These are phyloP conservation scores for Antedon mediterranea DNA, from an alignment of 53 echinoderm and acorn worm species.

Conservation along the genomic window DNA sequence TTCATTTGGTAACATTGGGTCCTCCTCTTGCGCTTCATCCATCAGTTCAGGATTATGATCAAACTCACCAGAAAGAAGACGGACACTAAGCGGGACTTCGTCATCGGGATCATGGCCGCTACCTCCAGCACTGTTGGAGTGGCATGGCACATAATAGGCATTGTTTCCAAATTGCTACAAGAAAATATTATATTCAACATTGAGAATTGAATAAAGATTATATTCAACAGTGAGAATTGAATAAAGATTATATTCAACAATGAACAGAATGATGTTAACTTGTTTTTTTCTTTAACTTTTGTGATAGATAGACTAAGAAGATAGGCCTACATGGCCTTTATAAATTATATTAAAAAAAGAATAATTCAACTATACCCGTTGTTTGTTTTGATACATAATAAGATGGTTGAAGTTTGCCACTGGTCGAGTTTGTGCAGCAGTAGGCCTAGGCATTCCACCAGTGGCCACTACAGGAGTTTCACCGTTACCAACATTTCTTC, in stretches of 20 bases:
- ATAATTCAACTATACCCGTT: no score
- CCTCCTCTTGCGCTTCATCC: neutral
- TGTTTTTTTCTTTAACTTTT: no score
- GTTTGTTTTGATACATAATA: neutral
- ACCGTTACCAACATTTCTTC: neutral
- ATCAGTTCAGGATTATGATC: neutral
- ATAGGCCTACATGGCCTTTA: no score
- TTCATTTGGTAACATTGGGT: neutral
- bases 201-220: neutral
- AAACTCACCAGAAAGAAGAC: neutral
- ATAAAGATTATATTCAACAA: neutral
- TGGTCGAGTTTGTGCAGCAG: neutral
- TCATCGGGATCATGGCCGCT: neutral
- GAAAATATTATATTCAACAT: neutral
- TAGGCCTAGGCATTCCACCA: neutral
- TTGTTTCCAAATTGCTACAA: neutral
- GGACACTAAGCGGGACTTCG: neutral
- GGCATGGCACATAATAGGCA: neutral
- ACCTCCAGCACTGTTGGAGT: neutral
- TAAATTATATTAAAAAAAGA: no score
- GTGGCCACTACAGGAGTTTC: neutral
- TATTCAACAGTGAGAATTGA: no score
- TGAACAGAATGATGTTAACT: no score
- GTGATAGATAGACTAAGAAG: no score
- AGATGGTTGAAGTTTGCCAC: neutral